A percentile compares a stretch with the other conserved stretches of the same genome.
Conservation (phyloP, 1,140 invertebrate genomes). For the Acyrthosiphon pisum region DNA sequence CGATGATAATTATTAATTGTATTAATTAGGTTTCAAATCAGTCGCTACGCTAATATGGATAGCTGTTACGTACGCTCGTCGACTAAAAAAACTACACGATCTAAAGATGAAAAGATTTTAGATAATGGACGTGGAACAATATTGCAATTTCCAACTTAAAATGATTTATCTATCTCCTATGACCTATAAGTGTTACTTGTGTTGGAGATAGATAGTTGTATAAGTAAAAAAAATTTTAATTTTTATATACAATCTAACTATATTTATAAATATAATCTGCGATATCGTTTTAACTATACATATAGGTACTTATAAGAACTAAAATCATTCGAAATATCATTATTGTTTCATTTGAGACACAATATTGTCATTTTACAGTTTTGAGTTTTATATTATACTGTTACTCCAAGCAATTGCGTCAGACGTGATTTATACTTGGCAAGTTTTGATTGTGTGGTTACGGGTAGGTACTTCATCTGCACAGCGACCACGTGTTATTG, state of each 20-base stretch:
- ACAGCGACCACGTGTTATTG: neutral
- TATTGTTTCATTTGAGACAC: too few species aligned
- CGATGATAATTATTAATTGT: neutral
- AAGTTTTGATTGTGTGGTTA: neutral
- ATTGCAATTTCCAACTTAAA: neutral
- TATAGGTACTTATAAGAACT: too few species aligned
- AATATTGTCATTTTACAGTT: too few species aligned
- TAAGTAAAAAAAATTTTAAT: too few species aligned
- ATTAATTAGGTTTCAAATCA: neutral
- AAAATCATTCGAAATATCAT: neutral
- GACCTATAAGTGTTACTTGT: neutral
- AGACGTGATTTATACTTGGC: neutral
- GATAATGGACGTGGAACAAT: neutral
- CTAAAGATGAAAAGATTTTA: neutral
- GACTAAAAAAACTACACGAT: neutral
- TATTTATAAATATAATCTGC: neutral
- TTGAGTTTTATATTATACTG: too few species aligned
- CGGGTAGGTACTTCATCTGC: neutral
- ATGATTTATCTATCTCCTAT: neutral
- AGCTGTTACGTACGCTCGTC: neutral
- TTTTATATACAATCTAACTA: too few species aligned
- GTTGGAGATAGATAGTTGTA: too few species aligned
- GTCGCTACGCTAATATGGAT: neutral
- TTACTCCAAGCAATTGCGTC: neutral
- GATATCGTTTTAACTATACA: neutral